These are phyloP conservation scores for Ptychochromis oligacanthus DNA, from an alignment of 2,113 vertebrate species.

Conservation along the genomic window DNA sequence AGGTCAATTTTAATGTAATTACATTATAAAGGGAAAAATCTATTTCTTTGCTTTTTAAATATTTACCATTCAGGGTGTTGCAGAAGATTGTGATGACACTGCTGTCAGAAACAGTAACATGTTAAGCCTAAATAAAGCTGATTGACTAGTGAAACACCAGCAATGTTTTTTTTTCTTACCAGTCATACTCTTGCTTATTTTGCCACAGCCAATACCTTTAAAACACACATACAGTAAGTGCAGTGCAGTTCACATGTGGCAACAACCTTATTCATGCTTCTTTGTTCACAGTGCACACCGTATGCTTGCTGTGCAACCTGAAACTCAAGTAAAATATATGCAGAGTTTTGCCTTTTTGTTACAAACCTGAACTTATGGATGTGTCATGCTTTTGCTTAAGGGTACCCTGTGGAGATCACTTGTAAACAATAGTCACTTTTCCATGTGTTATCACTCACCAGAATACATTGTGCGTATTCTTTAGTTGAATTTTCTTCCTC, in stretches of 20 bases:
- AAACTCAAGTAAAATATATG: not conserved
- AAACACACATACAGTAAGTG: not conserved
- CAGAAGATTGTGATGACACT: not conserved
- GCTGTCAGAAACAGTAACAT: conserved; percentile 17
- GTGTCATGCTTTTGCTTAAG: not conserved
- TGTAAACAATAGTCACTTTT: not conserved
- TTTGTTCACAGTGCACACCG: not conserved
- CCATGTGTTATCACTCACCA: not conserved
- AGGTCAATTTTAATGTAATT: not conserved
- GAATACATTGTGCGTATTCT: not conserved
- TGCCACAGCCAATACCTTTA: not conserved
- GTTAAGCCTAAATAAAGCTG: not conserved
- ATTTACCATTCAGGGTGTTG: not conserved
- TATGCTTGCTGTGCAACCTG: not conserved
- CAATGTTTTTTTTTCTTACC: not conserved
- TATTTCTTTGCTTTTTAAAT: not conserved
- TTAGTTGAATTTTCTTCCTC: not conserved
- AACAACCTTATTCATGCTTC: not conserved
- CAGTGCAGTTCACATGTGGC: too few relatives aligned
- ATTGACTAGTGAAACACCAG: not conserved
- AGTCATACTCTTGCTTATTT: not conserved
- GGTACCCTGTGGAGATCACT: not conserved
- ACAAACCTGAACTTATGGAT: not conserved
- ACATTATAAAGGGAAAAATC: not conserved
- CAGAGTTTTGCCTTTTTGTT: not conserved